Percentiles rank a stretch among this genome's conserved stretches.
Evolutionary conservation across 2,888 invertebrate genomes (phyloP).

Genomic region (Pycnomerus fuliginosus): DNA sequence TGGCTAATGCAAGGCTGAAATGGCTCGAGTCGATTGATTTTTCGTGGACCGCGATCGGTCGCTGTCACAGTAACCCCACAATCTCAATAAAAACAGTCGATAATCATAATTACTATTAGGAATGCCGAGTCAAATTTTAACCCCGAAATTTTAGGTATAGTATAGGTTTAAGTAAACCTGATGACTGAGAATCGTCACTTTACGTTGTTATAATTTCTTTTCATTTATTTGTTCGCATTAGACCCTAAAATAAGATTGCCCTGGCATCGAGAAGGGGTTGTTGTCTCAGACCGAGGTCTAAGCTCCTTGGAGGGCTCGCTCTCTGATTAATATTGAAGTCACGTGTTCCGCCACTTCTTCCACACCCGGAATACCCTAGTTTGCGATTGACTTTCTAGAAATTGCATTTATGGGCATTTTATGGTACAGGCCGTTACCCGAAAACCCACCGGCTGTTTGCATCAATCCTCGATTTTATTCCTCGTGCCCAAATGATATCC

Average conservation of each 20-base stretch:
- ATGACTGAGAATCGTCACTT: no score
- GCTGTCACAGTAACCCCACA: no score
- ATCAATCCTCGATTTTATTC: conserved; percentile 28
- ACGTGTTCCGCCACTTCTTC: conserved; percentile 13
- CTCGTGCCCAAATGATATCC: conserved; percentile 25
- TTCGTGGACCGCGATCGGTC: no score
- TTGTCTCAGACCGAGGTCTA: conserved; percentile 6
- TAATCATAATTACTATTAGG: no score
- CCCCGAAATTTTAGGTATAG: no score
- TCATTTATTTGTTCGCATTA: no score
- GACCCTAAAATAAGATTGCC: conserved; percentile 11
- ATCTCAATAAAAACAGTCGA: no score
- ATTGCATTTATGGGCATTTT: conserved; percentile 29
- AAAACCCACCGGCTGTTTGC: conserved; percentile 26
- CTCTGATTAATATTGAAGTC: conserved; percentile 14
- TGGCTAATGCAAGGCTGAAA: no score
- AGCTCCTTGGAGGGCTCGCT: conserved; percentile 12
- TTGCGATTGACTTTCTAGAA: conserved; percentile 21
- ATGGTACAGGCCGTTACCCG: conserved; percentile 25
- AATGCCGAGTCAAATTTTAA: no score
- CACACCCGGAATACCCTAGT: conserved; percentile 16
- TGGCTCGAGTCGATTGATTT: no score
- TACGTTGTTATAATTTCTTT: no score
- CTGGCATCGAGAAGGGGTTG: conserved; percentile 11
- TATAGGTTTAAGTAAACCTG: no score